Conservation (phyloP, 2,113 vertebrate genomes). For the Turdus rufiventris region DNA sequence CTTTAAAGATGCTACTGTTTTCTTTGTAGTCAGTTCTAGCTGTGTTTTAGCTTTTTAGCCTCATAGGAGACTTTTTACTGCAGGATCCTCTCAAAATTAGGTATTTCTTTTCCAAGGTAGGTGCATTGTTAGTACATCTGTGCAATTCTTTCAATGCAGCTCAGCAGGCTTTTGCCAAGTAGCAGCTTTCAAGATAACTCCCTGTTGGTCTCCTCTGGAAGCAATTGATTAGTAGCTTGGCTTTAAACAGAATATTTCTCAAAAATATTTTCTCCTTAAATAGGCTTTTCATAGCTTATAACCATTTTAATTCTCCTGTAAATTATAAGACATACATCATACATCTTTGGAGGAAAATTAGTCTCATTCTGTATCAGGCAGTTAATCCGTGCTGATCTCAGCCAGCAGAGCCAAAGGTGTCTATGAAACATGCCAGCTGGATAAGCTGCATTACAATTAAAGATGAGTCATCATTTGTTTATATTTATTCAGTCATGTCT, state of each 20-base stretch:
- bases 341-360: not conserved
- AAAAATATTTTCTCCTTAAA: conserved; percentile 26
- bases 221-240: not conserved
- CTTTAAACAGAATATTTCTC: conserved; percentile 11
- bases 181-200: conserved; percentile 1
- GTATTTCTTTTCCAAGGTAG: not conserved
- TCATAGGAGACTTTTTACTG: not conserved
- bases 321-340: not conserved
- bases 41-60: not conserved
- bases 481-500: not conserved
- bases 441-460: conserved; percentile 12
- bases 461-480: conserved; percentile 30
- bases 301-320: not conserved
- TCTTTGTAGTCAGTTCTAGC: not conserved
- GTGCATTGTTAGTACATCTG: not conserved
- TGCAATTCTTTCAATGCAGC: not conserved
- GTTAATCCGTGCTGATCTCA: conserved; percentile 1
- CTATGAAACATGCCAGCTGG: not conserved
- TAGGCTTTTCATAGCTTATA: not conserved
- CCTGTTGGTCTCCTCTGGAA: not conserved
- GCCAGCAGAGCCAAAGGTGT: not conserved
- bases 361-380: not conserved
- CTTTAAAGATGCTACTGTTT: not conserved
- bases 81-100: not conserved
- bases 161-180: conserved; percentile 31